Base-by-base conservation (phyloP, 2,113 vertebrate genomes). In the Heterotis niloticus region DNA sequence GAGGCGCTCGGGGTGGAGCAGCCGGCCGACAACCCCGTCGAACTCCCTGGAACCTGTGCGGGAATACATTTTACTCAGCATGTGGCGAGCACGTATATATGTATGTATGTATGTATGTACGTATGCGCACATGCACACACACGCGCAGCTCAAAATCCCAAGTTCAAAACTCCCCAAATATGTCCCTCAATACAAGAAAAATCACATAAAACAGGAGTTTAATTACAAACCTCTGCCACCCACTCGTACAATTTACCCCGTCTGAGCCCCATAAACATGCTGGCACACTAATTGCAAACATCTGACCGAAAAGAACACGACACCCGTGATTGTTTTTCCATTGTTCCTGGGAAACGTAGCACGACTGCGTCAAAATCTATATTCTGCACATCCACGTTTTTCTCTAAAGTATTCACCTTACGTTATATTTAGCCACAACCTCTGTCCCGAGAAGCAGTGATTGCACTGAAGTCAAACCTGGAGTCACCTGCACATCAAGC, bases 181-280 rank as follows among this genome's bases (percentile, higher is more conserved):
- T 62, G 60, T 14, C 60, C 88, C 87, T 83, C 83, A 89, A 85
- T 84, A 82, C 81, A 83, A 84, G 78, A 85, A 84, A 80, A 87
- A 86, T 88, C 83, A 86, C 86, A 82, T 78, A 86, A 85, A 86
- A 86, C 82, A 81, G 83, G 84, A 81, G 75, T 84, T 84, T 84
- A 83, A 85, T 82, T 82, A 83, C 80, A 80, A 89, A 66, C 51
- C 44, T 60, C 71, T 52, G 10, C 23, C 87, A 84, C 86, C 88
- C 86, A 62, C 60, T 84, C 86, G 85, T 84, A 90, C 88, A 88
- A 90, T 92, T n/a, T 91, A 90, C 84, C 87, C 83, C 89, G 90
- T 91, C 90, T 91, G 88, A 82, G n/a, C 81, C 90, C 81, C 83
- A 85, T 91, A 91, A 92, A 92, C 89, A 90, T 83, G 83, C 86